Conservation (phyloP, 2,797 vertebrate genomes). For the Chromis chromis region DNA sequence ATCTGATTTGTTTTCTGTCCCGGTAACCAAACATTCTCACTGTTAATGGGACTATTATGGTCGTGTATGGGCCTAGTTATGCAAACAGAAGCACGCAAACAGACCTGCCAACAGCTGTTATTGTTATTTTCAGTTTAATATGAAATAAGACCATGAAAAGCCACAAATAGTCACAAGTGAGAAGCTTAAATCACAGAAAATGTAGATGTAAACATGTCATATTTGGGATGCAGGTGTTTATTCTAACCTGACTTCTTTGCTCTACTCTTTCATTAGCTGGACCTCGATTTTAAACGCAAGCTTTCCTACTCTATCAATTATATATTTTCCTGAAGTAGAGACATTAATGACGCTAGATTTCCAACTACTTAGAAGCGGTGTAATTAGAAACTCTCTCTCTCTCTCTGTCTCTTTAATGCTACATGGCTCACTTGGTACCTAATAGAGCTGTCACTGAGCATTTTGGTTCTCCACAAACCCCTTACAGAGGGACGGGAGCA, state of each 20-base stretch:
- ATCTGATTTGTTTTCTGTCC: neutral
- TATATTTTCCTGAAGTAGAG: constrained; percentile 32
- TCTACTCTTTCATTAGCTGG: neutral
- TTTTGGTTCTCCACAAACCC: constrained; percentile 70
- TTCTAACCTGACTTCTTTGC: neutral
- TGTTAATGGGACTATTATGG: neutral
- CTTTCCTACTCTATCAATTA: constrained; percentile 27
- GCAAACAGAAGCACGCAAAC: neutral
- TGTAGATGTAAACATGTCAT: no score
- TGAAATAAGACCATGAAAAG: neutral
- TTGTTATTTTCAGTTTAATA: neutral
- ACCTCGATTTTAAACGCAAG: constrained; percentile 8
- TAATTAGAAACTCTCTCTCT: constrained; percentile 50
- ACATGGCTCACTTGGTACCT: constrained; percentile 79
- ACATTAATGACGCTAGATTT: constrained; percentile 47
- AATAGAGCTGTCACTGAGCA: constrained; percentile 80
- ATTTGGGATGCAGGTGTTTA: no score
- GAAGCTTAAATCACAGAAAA: neutral
- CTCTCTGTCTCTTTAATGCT: constrained; percentile 55
- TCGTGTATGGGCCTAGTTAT: neutral
- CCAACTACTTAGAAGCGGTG: constrained; percentile 39
- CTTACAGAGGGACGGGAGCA: constrained; percentile 61
- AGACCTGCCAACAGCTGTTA: neutral
- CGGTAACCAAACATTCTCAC: neutral
- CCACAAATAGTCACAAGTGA: neutral